A percentile compares a stretch with the other conserved stretches of the same genome.
phyloP scores from a whole-genome alignment of 2,113 vertebrate genomes.

The Fregetta grallaria region DNA sequence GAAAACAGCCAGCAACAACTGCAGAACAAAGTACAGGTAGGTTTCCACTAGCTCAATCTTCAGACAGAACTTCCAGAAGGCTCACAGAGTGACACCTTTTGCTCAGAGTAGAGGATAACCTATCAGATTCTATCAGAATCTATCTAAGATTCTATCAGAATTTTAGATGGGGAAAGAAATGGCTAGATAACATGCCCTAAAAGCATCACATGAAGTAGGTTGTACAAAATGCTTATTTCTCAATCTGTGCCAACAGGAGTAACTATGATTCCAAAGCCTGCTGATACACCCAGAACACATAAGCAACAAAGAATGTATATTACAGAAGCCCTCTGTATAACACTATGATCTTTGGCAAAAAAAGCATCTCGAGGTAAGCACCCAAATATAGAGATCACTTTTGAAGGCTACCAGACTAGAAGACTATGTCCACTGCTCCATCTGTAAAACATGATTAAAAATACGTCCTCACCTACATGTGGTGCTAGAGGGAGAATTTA shows the following conservation, averaged over 20 bases:
- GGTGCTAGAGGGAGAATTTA: not conserved
- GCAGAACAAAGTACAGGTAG: not conserved
- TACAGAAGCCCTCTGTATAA: not conserved
- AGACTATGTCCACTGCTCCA: not conserved
- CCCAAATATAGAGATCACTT: not conserved
- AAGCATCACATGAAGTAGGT: not conserved
- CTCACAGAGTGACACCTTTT: not conserved
- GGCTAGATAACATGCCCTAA: not conserved
- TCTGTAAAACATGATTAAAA: not conserved
- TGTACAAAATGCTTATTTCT: not conserved
- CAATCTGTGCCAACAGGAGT: not conserved
- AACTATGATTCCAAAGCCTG: not conserved
- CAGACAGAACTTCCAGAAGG: not conserved
- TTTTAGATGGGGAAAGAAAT: not conserved
- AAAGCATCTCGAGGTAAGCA: not conserved
- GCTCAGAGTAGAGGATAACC: not conserved
- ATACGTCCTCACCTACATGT: not conserved
- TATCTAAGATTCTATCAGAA: not conserved
- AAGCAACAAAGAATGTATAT: not conserved
- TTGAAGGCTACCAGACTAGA: not conserved
- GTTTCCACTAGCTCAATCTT: not conserved
- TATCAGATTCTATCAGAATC: not conserved
- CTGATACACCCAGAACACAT: not conserved
- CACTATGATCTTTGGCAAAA: not conserved
- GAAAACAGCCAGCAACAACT: not conserved